A percentile compares a stretch with the other conserved stretches of the same genome.
Evolutionary conservation across 2,113 vertebrate genomes (phyloP).

Genomic region (Copsychus sechellarum): DNA sequence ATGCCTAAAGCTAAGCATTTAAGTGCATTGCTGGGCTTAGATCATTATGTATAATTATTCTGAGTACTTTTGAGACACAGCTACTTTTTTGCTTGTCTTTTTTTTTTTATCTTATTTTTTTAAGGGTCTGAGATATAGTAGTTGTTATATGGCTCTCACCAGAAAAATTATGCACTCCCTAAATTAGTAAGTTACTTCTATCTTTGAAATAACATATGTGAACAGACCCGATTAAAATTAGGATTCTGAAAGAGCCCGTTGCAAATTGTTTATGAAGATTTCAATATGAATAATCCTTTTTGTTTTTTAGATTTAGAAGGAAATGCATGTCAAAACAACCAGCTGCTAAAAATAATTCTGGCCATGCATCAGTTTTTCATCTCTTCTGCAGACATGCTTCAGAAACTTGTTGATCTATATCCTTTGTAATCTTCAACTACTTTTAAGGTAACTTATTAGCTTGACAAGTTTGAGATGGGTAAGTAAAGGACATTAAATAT

Average conservation of each 20-base stretch:
- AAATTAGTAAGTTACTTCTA: not conserved
- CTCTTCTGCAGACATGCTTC: slow-evolving; percentile 88
- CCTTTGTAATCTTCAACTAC: slow-evolving; percentile 74
- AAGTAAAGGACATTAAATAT: not conserved
- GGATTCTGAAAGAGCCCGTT: not conserved
- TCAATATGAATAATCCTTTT: not conserved
- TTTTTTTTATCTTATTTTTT: not conserved
- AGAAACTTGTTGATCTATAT: slow-evolving; percentile 89
- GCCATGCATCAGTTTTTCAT: slow-evolving; percentile 93
- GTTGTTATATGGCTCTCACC: not conserved
- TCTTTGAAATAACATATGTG: not conserved
- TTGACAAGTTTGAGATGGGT: not conserved
- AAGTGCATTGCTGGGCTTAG: not conserved
- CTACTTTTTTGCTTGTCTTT: not conserved
- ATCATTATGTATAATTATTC: not conserved
- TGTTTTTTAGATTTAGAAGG: slow-evolving; percentile 85
- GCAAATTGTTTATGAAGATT: not conserved
- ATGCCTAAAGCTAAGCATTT: not conserved
- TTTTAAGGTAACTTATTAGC: not conserved
- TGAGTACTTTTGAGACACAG: not conserved
- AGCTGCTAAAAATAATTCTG: slow-evolving; percentile 88
- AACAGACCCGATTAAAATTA: not conserved
- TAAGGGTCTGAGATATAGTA: not conserved
- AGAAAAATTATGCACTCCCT: not conserved
- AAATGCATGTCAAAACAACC: slow-evolving; percentile 82